Evolutionary conservation across 1,140 invertebrate genomes (phyloP), one percentile per base, ranked within the genome.

Genomic region (Drosophila suzukii): DNA sequence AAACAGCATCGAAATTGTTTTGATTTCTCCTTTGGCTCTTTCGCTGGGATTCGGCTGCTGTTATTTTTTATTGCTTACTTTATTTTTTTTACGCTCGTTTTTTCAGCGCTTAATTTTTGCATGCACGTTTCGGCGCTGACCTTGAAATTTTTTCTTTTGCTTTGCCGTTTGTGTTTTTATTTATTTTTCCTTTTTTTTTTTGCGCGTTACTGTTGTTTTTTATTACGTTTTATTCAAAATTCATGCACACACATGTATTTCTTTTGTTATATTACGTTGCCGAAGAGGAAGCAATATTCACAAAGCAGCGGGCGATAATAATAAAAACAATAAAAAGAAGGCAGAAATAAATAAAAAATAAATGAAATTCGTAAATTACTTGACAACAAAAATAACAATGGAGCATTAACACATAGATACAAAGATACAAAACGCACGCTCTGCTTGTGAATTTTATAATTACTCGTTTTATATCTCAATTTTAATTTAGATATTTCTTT

Each of bases 101-200:
- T 74, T 71, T 65, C 61, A 68, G 59, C 85, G 84, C 84, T 89
- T 89, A 89, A 89, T 84, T 89, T 89, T 89, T 89, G 84, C 84
- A 89, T 89, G 84, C 84, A 89, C 84, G 84, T 89, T 89, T 89
- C 78, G 84, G 85, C 77, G 77, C 81, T 89, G 85, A 89, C 84
- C 84, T 89, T 89, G 84, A 89, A 89, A 75, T 81, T 81, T 88
- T 88, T 89, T 89, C 73, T 84, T 89, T 84, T 79, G 66, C 62
- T 82, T 88, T 88, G 80, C 56, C 50, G 61, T 78, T 83, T 55
- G 68, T 54, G 38, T 49, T 61, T 70, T 66, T 60, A 43, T 12
- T 63, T 72, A 34, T 72, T 82, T 88, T 88, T 60, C 43, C 7
- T 60, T 72, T 39, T 72, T 82, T 88, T 88, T 78, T 39, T 53